Base-by-base conservation (phyloP, 2,797 vertebrate genomes). In the Poeciliopsis paucimaculata region DNA sequence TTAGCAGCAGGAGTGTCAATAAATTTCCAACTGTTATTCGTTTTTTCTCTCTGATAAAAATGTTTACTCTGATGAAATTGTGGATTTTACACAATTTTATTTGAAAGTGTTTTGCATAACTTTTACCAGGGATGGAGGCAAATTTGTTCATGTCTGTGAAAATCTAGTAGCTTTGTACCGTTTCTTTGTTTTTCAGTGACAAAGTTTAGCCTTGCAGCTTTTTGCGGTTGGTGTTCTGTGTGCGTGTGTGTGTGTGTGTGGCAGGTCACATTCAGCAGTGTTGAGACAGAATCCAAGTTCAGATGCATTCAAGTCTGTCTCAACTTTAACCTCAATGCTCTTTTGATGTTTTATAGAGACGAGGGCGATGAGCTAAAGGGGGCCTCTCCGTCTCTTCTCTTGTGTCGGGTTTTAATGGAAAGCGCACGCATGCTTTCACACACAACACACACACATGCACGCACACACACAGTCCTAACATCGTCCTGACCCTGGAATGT, bases 311-410 rank as follows among this genome's bases (percentile, higher is more conserved):
- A 70, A 43, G 79, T 86, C 88, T 77, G 84, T 77, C 85, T 92
- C 91, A 94, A 92, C 94, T 94, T 93, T 94, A 90, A 94, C 92
- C 94, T 90, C 88, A 10, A 8, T 73, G n/a, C 86, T 91, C 92
- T 90, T 95, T 95, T 94, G 94, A 95, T 93, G 91, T 94, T 93
- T 91, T 91, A 92, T 93, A 90, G 89, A 92, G 90, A 91, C 77
- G 72, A 89, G 80, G 51, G 28, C 26, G 80, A 87, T 90, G 93
- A 91, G 87, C 92, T 86, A 80, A 78, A 84, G 77, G 81, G 91
- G 90, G 84, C 64, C 76, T 70, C 91, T 92, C 89, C 77, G 6
- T 83, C 83, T 91, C 90, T 87, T 84, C 84, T 62, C 47, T 84
- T 85, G 72, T 91, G 92, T 91, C 91, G 91, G 87, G 80, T 87